Conservation (phyloP, 2,797 vertebrate genomes). For the Calcarius lapponicus region DNA sequence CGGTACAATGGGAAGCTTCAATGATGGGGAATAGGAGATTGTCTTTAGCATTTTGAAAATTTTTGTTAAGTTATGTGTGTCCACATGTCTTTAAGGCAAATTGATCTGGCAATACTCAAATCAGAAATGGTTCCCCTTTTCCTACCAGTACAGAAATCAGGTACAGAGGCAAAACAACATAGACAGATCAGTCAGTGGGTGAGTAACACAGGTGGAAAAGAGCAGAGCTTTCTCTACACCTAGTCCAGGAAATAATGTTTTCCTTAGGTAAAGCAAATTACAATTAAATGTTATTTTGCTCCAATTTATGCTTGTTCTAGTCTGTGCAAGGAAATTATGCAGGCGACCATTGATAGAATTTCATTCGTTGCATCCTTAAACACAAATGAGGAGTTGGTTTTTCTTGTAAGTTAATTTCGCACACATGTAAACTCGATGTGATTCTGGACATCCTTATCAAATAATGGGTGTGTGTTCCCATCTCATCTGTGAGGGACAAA, state of each 20-base stretch:
- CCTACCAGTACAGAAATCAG: background rate
- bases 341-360: background rate
- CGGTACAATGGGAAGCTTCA: background rate
- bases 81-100: background rate
- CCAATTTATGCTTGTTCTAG: background rate
- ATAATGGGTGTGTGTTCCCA: background rate
- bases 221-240: background rate
- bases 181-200: background rate
- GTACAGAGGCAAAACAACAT: background rate
- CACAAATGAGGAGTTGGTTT: background rate
- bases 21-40: background rate
- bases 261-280: background rate
- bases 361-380: background rate
- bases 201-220: background rate
- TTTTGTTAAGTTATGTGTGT: fast-evolving
- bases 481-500: background rate
- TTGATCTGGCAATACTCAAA: background rate
- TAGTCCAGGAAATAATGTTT: background rate
- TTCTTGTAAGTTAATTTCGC: background rate
- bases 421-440: background rate
- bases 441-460: background rate
- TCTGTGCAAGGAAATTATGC: background rate
- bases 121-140: background rate
- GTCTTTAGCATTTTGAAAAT: background rate
- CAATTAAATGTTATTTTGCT: background rate